Evolutionary conservation across 2,888 invertebrate species (phyloP).

Genomic region (Ecliptopera silaceata): DNA sequence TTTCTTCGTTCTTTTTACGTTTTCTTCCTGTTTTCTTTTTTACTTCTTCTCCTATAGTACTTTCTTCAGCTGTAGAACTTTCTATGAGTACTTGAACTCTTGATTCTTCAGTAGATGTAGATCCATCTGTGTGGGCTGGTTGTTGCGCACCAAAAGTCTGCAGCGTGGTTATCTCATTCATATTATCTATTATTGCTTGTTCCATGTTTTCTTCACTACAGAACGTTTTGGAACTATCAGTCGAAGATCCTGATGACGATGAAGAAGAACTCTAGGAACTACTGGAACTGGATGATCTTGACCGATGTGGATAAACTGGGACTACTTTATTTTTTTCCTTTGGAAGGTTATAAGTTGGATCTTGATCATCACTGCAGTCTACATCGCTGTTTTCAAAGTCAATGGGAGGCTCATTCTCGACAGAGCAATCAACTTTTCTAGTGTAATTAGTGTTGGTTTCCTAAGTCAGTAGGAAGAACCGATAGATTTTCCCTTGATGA

Average conservation of each 20-base stretch:
- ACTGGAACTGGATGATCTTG: constrained; percentile 1
- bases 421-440: no score
- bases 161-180: constrained; percentile 2
- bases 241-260: constrained; percentile 1
- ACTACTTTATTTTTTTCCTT: no score
- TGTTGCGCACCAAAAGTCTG: constrained; percentile 1
- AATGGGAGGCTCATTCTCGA: no score
- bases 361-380: no score
- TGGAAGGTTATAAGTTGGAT: no score
- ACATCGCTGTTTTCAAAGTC: no score
- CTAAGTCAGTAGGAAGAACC: no score
- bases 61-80: constrained; percentile 3
- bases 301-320: neutral
- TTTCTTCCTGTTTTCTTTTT: constrained; percentile 7
- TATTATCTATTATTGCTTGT: constrained; percentile 2
- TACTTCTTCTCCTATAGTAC: constrained; percentile 4
- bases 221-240: constrained; percentile 1
- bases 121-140: constrained; percentile 1
- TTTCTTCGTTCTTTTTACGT: constrained; percentile 6
- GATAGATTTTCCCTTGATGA: no score
- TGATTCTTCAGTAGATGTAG: constrained; percentile 1
- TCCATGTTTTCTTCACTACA: constrained; percentile 1
- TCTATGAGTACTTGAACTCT: constrained; percentile 1
- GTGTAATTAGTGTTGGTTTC: no score
- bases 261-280: constrained; percentile 21